Evolutionary conservation across 2,888 invertebrate genomes (phyloP), one percentile per base, ranked within the genome.

Genomic region (Linnaemya tessellans): DNA sequence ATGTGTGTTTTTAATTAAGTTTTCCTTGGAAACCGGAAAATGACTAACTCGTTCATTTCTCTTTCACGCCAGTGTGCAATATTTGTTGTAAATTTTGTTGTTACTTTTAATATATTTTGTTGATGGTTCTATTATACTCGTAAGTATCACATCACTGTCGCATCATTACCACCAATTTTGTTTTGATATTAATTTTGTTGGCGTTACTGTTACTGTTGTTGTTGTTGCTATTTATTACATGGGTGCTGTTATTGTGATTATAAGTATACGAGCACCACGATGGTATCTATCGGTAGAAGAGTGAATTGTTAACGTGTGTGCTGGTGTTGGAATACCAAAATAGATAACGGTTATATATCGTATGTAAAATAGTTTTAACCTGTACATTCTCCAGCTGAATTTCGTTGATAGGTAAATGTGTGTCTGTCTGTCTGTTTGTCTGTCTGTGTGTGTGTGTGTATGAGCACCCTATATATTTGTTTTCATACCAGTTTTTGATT

Each of bases 361-460:
- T 68, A 81, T 75, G 68, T 41, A 75, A 75, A 81, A n/a, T n/a
- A n/a, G 51, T 68, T 71, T 80, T 41, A 60, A 80, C 67, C 67
- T 60, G 41, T 68, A 56, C 60, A 43, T 25, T 68, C 49, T 56
- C 43, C 20, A 15, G 13, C 65, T 43, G 18, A 43, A 30, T 43
- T 64, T 11, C n/a, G 35, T 74, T 51, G 60, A 35, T 38, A 11
- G 20, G 38, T 22, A 22, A 18, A 11, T 68, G 18, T 25, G 30
- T n/a, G n/a, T n/a, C n/a, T n/a, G n/a, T n/a, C n/a, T 64, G n/a
- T n/a, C n/a, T n/a, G n/a, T n/a, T n/a, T n/a, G n/a, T n/a, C n/a
- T n/a, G n/a, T n/a, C 10, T 10, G 11, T 56, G 9, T 22, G 20
- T 30, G 8, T 30, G 11, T 49, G 13, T 30, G 70, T 43, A 0